These are phyloP conservation scores for Echeneis naucrates DNA, from an alignment of 2,797 vertebrate species.

Conservation along the genomic window DNA sequence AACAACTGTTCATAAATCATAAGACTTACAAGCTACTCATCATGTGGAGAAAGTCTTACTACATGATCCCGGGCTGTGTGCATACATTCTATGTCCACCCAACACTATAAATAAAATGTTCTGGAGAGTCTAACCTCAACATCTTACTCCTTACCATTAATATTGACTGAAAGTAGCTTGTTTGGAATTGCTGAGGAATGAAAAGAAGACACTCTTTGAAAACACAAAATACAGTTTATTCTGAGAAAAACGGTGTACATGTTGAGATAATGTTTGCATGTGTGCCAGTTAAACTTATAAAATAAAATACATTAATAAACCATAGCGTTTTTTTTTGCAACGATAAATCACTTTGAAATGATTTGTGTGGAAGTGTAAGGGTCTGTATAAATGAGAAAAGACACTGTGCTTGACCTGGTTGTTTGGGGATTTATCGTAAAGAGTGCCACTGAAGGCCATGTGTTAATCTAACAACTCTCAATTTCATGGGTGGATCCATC, in stretches of 20 bases:
- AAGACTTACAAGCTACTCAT: not conserved
- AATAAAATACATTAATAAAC: not conserved
- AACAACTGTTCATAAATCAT: slow-evolving; percentile 14
- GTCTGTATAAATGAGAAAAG: slow-evolving; percentile 6
- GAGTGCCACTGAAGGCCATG: slow-evolving; percentile 23
- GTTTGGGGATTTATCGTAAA: slow-evolving; percentile 29
- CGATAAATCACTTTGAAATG: too few species aligned
- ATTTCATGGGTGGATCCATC: slow-evolving; percentile 36
- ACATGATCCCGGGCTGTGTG: not conserved
- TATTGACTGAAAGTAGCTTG: not conserved
- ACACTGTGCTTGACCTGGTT: not conserved
- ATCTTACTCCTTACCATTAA: not conserved
- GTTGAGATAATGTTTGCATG: not conserved
- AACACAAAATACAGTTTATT: not conserved
- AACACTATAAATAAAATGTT: not conserved
- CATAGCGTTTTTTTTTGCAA: too few species aligned
- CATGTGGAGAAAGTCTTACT: not conserved
- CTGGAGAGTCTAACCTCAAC: not conserved
- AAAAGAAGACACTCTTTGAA: slow-evolving; percentile 2
- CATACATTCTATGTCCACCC: not conserved
- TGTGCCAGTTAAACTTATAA: not conserved
- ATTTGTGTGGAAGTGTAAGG: not conserved
- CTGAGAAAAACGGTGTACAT: not conserved
- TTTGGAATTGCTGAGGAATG: not conserved
- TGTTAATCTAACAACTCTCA: slow-evolving; percentile 48